A percentile compares a stretch with the other conserved stretches of the same genome.
Evolutionary conservation across 64 coral and sea anemone genomes (phyloP).

Genomic region (Pocillopora damicornis): DNA sequence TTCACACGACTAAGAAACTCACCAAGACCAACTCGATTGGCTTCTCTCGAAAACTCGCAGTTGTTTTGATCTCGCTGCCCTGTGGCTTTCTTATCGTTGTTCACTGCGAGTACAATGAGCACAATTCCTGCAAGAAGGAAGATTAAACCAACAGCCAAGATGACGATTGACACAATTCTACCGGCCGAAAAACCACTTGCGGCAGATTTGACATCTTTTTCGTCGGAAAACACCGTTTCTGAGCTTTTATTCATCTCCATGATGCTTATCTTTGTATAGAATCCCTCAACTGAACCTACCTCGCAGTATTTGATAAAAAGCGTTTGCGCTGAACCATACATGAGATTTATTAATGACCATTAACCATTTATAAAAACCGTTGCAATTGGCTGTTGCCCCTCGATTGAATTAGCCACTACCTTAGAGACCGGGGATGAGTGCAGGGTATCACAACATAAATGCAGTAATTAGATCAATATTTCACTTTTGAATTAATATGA

Average conservation of each 20-base stretch:
- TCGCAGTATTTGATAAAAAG: too few relatives aligned
- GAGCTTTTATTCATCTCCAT: neutral
- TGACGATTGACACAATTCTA: slow-evolving; percentile 31
- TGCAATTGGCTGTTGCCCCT: too few relatives aligned
- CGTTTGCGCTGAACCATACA: too few relatives aligned
- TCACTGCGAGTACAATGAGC: slow-evolving; percentile 36
- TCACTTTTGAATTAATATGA: too few relatives aligned
- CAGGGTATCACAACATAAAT: too few relatives aligned
- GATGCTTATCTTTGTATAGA: neutral
- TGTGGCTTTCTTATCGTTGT: neutral
- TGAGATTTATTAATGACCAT: too few relatives aligned
- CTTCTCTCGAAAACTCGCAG: slow-evolving; percentile 30
- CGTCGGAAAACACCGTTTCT: neutral
- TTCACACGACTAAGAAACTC: slow-evolving; percentile 37
- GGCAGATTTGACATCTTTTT: neutral
- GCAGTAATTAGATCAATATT: too few relatives aligned
- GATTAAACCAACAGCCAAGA: slow-evolving; percentile 29
- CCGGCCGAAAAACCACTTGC: neutral
- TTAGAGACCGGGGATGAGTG: too few relatives aligned
- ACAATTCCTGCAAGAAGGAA: slow-evolving; percentile 45
- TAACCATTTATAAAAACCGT: too few relatives aligned
- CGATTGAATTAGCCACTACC: too few relatives aligned
- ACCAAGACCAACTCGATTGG: neutral
- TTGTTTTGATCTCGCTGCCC: neutral
- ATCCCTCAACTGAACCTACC: neutral